Conservation (phyloP, 2,113 vertebrate genomes). For the Leiothrix lutea region DNA sequence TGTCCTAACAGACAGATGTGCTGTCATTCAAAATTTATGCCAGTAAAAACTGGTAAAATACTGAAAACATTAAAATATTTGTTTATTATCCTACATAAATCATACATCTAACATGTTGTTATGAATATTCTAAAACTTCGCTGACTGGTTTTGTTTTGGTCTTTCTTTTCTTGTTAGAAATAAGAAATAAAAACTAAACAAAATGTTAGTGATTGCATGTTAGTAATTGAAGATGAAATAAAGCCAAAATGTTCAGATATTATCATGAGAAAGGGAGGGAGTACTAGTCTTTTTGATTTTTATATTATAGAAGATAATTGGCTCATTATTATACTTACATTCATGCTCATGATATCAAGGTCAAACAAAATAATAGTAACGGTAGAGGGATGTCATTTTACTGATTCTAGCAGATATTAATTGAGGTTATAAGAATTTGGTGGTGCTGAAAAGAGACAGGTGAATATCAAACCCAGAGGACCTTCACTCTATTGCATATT, state of each 20-base stretch:
- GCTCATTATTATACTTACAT: slow-evolving; percentile 12
- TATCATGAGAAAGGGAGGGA: background rate
- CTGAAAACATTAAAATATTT: background rate
- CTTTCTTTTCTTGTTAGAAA: background rate
- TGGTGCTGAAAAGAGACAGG: background rate
- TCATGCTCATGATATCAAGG: slow-evolving; percentile 29
- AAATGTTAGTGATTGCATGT: background rate
- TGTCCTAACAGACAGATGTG: background rate
- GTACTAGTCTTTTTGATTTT: background rate
- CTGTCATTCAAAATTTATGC: background rate
- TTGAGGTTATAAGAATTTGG: background rate
- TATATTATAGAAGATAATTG: slow-evolving; percentile 15
- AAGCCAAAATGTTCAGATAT: background rate
- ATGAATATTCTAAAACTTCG: background rate
- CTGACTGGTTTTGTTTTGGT: background rate
- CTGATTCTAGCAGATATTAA: background rate
- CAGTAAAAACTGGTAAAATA: background rate
- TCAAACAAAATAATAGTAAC: background rate
- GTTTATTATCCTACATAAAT: background rate
- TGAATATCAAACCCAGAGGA: background rate
- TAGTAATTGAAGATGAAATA: background rate
- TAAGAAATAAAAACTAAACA: background rate
- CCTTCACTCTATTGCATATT: background rate
- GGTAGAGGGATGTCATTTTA: background rate
- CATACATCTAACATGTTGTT: background rate